Conservation (phyloP, 1,140 invertebrate species). For the Tetramorium alpestre region DNA sequence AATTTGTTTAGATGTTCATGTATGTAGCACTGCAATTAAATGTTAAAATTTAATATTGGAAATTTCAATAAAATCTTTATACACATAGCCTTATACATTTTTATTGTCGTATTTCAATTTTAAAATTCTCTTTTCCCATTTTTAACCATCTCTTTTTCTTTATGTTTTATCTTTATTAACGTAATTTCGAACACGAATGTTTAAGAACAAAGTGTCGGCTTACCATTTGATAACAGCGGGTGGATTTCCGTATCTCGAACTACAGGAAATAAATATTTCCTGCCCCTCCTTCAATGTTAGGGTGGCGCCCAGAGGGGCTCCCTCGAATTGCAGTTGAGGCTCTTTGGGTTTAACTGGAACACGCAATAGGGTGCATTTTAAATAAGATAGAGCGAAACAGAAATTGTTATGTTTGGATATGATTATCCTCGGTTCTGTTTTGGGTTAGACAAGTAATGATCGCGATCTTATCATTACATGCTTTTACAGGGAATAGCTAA, state of each 20-base stretch:
- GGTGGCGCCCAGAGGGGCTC: slow-evolving; percentile 88
- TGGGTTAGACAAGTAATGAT: background rate
- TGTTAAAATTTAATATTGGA: background rate
- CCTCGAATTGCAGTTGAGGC: slow-evolving; percentile 92
- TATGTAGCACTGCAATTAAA: background rate
- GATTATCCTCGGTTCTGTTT: background rate
- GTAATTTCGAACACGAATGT: background rate
- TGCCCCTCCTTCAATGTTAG: slow-evolving; percentile 90
- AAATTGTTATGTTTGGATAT: background rate
- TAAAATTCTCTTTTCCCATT: background rate
- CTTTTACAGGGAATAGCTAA: background rate
- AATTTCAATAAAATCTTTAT: background rate
- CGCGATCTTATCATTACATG: slow-evolving; percentile 38
- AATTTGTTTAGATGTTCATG: background rate
- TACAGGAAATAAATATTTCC: slow-evolving; percentile 92
- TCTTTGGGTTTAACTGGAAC: slow-evolving; percentile 92
- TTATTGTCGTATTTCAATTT: background rate
- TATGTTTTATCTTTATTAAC: background rate
- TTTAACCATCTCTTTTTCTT: background rate
- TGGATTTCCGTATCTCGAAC: slow-evolving; percentile 94
- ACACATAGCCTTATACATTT: background rate
- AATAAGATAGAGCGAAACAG: slow-evolving; percentile 13
- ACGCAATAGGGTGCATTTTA: slow-evolving; percentile 27
- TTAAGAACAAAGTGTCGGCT: slow-evolving; percentile 40
- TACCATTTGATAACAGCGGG: slow-evolving; percentile 94